These are phyloP conservation scores for Halcyon senegalensis DNA, from an alignment of 2,113 vertebrate genomes.

Conservation along the genomic window DNA sequence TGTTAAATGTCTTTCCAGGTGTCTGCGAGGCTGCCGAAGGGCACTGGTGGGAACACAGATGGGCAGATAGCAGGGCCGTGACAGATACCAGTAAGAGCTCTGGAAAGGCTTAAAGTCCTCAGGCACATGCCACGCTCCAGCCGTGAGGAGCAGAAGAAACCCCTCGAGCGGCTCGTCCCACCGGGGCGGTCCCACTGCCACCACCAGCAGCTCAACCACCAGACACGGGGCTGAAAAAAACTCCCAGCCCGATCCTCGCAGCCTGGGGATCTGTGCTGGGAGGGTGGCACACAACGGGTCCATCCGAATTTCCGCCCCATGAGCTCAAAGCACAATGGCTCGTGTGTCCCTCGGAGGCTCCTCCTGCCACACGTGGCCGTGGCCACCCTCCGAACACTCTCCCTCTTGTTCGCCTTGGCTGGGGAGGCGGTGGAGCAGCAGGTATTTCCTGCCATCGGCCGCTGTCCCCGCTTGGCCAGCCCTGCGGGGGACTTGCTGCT, in stretches of 20 bases:
- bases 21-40: background rate
- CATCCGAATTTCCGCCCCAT: background rate
- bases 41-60: fast-evolving
- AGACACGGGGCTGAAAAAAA: fast-evolving
- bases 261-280: fast-evolving
- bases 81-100: background rate
- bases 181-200: background rate
- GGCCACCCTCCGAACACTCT: conserved; percentile 16
- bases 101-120: background rate
- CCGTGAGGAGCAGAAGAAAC: background rate
- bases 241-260: background rate
- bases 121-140: background rate
- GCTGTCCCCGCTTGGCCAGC: background rate
- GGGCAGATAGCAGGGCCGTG: background rate
- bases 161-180: background rate
- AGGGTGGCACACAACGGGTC: background rate
- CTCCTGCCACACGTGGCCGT: conserved; percentile 17
- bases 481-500: background rate
- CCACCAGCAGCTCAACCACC: background rate
- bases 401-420: conserved; percentile 25
- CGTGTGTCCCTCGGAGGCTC: conserved; percentile 43
- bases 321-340: conserved; percentile 40
- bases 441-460: conserved; percentile 58
- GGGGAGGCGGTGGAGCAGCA: conserved; percentile 18
- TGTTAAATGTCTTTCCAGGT: background rate